Evolutionary conservation across 2,113 vertebrate genomes (phyloP).

Genomic region (Talpa occidentalis): DNA sequence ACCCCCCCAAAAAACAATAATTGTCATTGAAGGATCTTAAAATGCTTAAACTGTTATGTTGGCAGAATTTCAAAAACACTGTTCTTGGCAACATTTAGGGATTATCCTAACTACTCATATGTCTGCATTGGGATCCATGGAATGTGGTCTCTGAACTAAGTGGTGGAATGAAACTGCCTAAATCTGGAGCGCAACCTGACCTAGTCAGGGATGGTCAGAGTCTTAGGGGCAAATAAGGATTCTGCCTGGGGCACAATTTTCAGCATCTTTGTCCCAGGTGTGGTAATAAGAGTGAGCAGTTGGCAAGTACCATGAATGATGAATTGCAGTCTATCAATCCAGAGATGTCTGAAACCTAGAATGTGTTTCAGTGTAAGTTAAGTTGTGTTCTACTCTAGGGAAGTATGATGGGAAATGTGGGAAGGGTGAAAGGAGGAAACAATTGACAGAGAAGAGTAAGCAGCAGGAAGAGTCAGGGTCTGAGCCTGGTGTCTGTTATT

Average conservation of each 20-base stretch:
- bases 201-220: background rate
- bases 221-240: fast-evolving
- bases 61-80: background rate
- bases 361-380: too few species aligned
- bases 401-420: background rate
- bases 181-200: background rate
- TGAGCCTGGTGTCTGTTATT: background rate
- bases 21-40: background rate
- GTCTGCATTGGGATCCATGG: background rate
- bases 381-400: too few species aligned
- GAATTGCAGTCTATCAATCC: background rate
- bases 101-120: fast-evolving
- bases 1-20: too few species aligned
- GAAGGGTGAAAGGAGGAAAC: background rate
- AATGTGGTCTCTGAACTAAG: background rate
- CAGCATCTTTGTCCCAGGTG: background rate
- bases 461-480: fast-evolving
- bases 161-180: too few species aligned
- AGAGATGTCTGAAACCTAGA: background rate
- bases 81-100: background rate
- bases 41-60: fast-evolving
- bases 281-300: background rate
- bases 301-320: background rate
- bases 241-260: background rate
- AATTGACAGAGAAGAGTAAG: background rate